These are phyloP conservation scores for Scaptomyza pallida DNA, from an alignment of 1,140 invertebrate species.

Conservation along the genomic window DNA sequence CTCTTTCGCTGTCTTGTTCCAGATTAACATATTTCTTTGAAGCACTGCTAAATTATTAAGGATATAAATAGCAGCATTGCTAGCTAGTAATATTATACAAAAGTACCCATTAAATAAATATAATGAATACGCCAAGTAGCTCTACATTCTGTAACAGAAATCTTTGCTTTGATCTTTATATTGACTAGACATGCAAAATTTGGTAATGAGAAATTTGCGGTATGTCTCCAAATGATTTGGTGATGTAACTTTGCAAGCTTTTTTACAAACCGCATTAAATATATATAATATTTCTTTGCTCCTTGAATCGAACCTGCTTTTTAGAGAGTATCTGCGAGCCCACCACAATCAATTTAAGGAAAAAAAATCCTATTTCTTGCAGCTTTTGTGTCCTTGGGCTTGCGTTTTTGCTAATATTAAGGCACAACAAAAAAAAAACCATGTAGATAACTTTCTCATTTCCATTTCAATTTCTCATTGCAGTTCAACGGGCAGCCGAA, in stretches of 20 bases:
- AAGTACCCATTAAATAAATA: conserved; percentile 8
- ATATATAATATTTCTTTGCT: too few relatives aligned
- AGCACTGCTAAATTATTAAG: conserved; percentile 76
- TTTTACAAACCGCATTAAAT: too few relatives aligned
- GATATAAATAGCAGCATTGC: conserved; percentile 57
- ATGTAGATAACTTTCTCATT: conserved; percentile 64
- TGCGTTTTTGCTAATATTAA: conserved; percentile 55
- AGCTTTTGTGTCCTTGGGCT: conserved; percentile 6
- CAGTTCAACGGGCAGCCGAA: conserved; percentile 21
- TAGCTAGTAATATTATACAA: conserved; percentile 7
- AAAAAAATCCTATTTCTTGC: background rate
- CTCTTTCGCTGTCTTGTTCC: conserved; percentile 19
- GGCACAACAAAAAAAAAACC: conserved; percentile 45
- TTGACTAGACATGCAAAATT: too few relatives aligned
- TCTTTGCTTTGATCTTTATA: too few relatives aligned
- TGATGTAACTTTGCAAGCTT: too few relatives aligned
- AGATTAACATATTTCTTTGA: conserved; percentile 80
- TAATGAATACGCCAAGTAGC: background rate
- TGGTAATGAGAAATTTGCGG: too few relatives aligned
- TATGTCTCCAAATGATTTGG: too few relatives aligned
- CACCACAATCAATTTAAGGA: background rate
- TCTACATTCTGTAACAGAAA: too few relatives aligned
- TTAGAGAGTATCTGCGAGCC: background rate
- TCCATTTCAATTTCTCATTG: conserved; percentile 60
- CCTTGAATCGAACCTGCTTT: too few relatives aligned